These are phyloP conservation scores for Etheostoma perlongum DNA, from an alignment of 2,797 vertebrate species.

Conservation along the genomic window DNA sequence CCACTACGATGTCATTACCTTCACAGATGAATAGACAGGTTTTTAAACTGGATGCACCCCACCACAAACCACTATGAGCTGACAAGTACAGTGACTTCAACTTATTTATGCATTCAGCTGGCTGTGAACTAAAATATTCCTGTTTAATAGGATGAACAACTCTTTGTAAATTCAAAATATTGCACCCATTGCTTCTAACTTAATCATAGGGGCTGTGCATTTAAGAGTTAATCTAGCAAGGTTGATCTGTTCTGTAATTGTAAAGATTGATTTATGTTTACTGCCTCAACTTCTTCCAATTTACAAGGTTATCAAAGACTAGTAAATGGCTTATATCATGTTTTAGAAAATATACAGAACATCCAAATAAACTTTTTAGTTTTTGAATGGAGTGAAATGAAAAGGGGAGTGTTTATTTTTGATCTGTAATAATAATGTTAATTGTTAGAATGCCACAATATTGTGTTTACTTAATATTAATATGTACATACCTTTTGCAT, in stretches of 20 bases:
- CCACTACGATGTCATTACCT: constrained; percentile 95
- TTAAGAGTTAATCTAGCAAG: constrained; percentile 38
- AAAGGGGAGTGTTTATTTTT: constrained; percentile 64
- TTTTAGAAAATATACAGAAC: constrained; percentile 47
- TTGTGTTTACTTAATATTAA: constrained; percentile 54
- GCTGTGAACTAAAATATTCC: constrained; percentile 48
- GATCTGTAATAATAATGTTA: constrained; percentile 53
- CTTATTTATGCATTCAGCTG: constrained; percentile 63
- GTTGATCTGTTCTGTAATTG: constrained; percentile 59
- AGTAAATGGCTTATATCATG: constrained; percentile 39
- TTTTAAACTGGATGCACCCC: constrained; percentile 9
- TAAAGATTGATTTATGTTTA: constrained; percentile 54
- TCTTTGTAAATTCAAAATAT: constrained; percentile 71
- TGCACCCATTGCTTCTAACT: constrained; percentile 69
- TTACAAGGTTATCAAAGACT: constrained; percentile 69
- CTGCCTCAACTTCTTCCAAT: constrained; percentile 71
- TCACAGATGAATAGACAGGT: constrained; percentile 84
- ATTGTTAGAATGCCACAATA: constrained; percentile 41
- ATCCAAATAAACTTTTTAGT: constrained; percentile 45
- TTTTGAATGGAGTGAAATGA: constrained; percentile 49
- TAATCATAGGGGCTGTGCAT: constrained; percentile 68
- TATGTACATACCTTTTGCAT: constrained; percentile 76
- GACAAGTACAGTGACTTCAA: constrained; percentile 50
- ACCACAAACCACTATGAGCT: constrained; percentile 46
- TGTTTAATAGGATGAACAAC: constrained; percentile 43